Evolutionary conservation across 1,140 invertebrate species (phyloP).

Genomic region (Microplitis mediator): DNA sequence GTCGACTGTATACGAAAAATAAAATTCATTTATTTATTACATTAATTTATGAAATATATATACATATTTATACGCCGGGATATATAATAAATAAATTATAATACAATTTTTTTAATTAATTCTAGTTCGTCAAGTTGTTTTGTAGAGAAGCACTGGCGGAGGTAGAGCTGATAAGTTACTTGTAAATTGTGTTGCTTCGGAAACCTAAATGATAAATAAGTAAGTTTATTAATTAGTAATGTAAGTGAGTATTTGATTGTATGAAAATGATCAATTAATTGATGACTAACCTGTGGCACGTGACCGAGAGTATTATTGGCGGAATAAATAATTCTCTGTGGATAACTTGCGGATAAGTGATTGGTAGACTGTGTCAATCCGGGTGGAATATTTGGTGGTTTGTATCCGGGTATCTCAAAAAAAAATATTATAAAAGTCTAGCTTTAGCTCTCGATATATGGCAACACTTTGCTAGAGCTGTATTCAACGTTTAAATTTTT

Average conservation of each 20-base stretch:
- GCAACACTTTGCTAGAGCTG: neutral
- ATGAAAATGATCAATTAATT: too few relatives aligned
- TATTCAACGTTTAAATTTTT: too few relatives aligned
- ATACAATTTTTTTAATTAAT: neutral
- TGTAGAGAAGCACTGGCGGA: conserved; percentile 51
- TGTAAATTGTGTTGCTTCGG: conserved; percentile 47
- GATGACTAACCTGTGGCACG: too few relatives aligned
- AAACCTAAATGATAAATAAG: too few relatives aligned
- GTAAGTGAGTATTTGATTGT: too few relatives aligned
- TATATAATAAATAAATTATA: too few relatives aligned
- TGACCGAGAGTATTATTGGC: too few relatives aligned
- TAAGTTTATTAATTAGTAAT: too few relatives aligned
- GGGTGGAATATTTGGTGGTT: conserved; percentile 51
- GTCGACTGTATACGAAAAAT: too few relatives aligned
- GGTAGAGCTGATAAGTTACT: conserved; percentile 44
- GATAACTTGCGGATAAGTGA: conserved; percentile 48
- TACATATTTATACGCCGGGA: too few relatives aligned
- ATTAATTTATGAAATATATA: too few relatives aligned
- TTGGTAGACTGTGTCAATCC: conserved; percentile 52
- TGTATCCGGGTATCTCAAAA: conserved; percentile 53
- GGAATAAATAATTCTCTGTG: conserved; percentile 52
- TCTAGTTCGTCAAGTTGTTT: conserved; percentile 46
- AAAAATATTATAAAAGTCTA: neutral
- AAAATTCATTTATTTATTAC: too few relatives aligned
- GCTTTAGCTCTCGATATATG: neutral